Percentiles rank a stretch among this genome's conserved stretches.
These are phyloP conservation scores for Pogonomyrmex barbatus DNA, from an alignment of 1,140 invertebrate species.

Conservation along the genomic window DNA sequence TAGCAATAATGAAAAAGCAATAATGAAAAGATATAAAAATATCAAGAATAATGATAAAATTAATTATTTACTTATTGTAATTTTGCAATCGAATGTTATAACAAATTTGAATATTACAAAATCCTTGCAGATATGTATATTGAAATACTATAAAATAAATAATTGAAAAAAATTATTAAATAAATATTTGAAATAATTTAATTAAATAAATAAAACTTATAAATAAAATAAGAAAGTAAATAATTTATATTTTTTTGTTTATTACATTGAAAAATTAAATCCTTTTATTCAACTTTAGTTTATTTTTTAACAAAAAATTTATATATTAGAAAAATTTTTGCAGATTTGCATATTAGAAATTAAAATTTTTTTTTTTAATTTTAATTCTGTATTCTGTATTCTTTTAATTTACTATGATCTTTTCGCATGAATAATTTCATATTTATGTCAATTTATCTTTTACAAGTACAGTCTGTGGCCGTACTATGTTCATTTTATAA, in stretches of 20 bases:
- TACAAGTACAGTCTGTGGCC: background rate
- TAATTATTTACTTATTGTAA: background rate
- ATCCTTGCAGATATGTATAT: background rate
- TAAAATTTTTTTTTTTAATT: too few relatives aligned
- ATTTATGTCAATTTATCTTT: conserved; percentile 4
- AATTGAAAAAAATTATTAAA: background rate
- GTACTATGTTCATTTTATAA: conserved; percentile 20
- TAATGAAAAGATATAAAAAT: background rate
- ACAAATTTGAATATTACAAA: background rate
- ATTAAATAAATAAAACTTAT: background rate
- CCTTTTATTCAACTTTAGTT: too few relatives aligned
- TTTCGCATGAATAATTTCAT: background rate
- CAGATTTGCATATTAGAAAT: too few relatives aligned
- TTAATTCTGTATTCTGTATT: background rate
- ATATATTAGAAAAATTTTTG: too few relatives aligned
- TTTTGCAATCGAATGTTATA: background rate
- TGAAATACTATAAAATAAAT: background rate
- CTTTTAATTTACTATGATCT: background rate
- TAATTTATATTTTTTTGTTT: too few relatives aligned
- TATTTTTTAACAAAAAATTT: too few relatives aligned
- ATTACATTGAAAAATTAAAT: too few relatives aligned
- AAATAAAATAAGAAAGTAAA: background rate
- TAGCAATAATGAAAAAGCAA: background rate
- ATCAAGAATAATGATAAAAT: background rate
- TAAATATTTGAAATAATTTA: background rate